A percentile compares a stretch with the other conserved stretches of the same genome.
Conservation (phyloP, 35 echinoderm and acorn worm species). For the Lytechinus variegatus region DNA sequence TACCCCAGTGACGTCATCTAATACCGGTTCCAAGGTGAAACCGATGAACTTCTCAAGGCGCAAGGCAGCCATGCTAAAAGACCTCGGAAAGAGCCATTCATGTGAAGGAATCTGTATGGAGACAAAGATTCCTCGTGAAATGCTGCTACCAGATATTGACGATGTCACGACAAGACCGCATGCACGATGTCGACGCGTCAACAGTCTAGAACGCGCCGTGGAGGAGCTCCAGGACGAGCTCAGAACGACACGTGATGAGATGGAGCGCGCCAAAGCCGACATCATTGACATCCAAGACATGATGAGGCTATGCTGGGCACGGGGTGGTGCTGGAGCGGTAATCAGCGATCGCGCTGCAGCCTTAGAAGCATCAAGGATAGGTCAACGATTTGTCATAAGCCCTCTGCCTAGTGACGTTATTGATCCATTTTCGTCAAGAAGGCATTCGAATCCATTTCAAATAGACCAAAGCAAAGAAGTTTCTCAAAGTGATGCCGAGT, state of each 20-base stretch:
- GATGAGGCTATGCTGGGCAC: conserved; percentile 18
- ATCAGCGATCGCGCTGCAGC: neutral
- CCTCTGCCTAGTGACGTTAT: neutral
- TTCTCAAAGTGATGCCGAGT: neutral
- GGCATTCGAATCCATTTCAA: neutral
- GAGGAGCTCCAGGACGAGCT: conserved; percentile 28
- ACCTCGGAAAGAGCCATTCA: conserved; percentile 28
- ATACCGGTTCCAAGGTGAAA: neutral
- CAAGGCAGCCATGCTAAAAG: conserved; percentile 8
- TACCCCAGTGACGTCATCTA: neutral
- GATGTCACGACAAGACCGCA: neutral
- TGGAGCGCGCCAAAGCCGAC: conserved; percentile 19
- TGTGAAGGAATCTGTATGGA: neutral
- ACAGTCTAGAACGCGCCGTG: conserved; percentile 6
- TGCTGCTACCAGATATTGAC: neutral
- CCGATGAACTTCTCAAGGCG: neutral
- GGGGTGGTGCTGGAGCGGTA: neutral
- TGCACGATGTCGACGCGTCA: neutral
- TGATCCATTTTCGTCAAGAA: neutral
- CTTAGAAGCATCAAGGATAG: neutral
- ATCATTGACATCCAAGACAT: neutral
- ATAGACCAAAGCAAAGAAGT: neutral
- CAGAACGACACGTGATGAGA: neutral
- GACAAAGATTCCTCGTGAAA: neutral
- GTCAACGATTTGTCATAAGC: neutral